phyloP scores from a whole-genome alignment of 2,113 vertebrate genomes.

The Dinomys branickii region DNA sequence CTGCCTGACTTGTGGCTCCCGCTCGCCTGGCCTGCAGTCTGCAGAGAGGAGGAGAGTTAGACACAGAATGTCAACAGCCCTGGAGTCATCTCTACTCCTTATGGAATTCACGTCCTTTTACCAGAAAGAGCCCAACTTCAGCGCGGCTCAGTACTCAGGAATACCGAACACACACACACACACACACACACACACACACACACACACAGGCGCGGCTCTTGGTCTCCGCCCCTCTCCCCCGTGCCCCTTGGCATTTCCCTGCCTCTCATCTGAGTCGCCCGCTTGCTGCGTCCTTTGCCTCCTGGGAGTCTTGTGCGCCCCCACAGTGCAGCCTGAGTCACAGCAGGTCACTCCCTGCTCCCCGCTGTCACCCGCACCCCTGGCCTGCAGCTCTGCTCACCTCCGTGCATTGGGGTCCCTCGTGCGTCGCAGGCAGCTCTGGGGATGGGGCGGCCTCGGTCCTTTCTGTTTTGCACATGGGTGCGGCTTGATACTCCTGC shows the following conservation, averaged over 20 bases:
- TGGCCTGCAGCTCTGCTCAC: neutral
- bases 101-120: neutral
- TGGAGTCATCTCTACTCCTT: neutral
- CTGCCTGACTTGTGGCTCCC: neutral
- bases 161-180: neutral
- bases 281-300: too few species aligned
- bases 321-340: neutral
- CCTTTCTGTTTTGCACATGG: neutral
- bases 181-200: too few species aligned
- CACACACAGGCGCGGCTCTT: neutral
- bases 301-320: neutral
- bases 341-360: neutral
- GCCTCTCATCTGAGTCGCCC: neutral
- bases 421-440: neutral
- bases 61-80: rapidly evolving
- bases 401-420: neutral
- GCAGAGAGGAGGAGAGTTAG: neutral
- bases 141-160: neutral
- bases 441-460: neutral
- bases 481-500: neutral
- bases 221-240: neutral
- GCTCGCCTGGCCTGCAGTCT: neutral
- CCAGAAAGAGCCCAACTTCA: neutral
- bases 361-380: neutral
- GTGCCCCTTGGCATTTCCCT: neutral